Percentiles rank a stretch among this genome's conserved stretches.
Conservation (phyloP, 37 sponge, comb jelly and placozoan genomes). For the Agelas oroides region DNA sequence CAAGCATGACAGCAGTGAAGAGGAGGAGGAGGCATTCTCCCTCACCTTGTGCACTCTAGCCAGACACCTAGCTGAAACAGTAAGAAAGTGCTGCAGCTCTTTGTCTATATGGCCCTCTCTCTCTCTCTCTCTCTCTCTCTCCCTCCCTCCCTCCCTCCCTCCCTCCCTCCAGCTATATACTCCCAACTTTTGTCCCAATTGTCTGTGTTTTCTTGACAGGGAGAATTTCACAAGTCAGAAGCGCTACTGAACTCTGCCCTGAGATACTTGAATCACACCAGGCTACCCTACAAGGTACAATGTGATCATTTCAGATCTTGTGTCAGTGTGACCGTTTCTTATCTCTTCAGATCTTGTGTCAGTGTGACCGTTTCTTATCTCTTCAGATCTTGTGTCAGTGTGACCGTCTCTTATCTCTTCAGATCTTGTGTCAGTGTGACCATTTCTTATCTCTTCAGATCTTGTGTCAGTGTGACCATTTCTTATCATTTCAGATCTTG, state of each 20-base stretch:
- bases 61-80: constrained; percentile 18
- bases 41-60: constrained; percentile 4
- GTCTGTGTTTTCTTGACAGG: too few relatives aligned
- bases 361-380: too few relatives aligned
- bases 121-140: too few relatives aligned
- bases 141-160: too few relatives aligned
- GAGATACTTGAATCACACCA: neutral
- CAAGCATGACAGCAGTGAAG: neutral
- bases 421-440: constrained; percentile 31
- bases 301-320: too few relatives aligned
- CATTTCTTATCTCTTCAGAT: too few relatives aligned
- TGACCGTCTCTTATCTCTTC: neutral
- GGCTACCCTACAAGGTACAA: constrained; percentile 17
- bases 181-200: too few relatives aligned
- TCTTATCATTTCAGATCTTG: constrained; percentile 12
- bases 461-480: too few relatives aligned
- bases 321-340: neutral
- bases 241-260: neutral
- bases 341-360: constrained; percentile 16
- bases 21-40: constrained; percentile 6
- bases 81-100: neutral
- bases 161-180: too few relatives aligned
- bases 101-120: too few relatives aligned
- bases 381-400: too few relatives aligned
- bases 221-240: neutral